These are phyloP conservation scores for Pseudochirops cupreus DNA, from an alignment of 2,797 vertebrate species.

Conservation along the genomic window DNA sequence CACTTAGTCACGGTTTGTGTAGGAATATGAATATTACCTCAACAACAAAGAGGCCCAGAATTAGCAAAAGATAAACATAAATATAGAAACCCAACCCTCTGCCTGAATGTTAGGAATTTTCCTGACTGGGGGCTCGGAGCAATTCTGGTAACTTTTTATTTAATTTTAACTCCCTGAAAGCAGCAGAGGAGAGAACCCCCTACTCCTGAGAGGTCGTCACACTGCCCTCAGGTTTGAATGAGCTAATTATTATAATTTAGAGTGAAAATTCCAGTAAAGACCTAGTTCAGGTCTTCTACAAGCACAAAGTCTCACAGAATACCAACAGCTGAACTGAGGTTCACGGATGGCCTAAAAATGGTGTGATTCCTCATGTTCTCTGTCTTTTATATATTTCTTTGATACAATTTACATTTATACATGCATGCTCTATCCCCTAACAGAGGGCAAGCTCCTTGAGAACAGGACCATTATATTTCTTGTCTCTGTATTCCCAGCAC, in stretches of 20 bases:
- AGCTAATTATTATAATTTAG: background rate
- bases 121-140: background rate
- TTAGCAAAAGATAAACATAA: background rate
- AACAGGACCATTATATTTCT: background rate
- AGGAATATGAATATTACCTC: background rate
- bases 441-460: background rate
- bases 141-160: background rate
- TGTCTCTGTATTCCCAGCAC: background rate
- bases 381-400: background rate
- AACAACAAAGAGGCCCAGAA: background rate
- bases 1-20: background rate
- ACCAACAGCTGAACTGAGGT: background rate
- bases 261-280: background rate
- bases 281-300: background rate
- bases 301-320: background rate
- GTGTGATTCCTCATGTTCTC: background rate
- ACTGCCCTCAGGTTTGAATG: too few relatives aligned
- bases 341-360: background rate
- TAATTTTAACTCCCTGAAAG: too few relatives aligned
- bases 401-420: background rate
- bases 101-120: background rate
- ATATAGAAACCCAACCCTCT: background rate
- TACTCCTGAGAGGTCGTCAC: too few relatives aligned
- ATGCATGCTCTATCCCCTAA: background rate
- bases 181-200: too few relatives aligned